Base-by-base conservation (phyloP, 1,140 invertebrate genomes). In the Lithobius niger region DNA sequence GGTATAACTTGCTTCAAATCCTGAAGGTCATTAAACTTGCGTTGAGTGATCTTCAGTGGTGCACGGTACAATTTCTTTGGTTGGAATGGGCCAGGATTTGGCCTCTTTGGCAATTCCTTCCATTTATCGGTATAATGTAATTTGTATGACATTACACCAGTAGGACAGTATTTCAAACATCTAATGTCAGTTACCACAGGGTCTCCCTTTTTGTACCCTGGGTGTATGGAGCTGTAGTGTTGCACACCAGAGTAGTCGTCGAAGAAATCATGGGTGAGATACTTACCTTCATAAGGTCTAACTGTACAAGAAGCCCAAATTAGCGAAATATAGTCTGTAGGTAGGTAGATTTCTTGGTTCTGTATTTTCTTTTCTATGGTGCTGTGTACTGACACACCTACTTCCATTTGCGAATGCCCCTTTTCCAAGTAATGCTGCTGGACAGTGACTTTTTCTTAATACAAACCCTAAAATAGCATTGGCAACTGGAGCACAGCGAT, bases 391-490 rank as follows among this genome's bases (percentile, higher is more conserved):
- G 57, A 57, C n/a, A n/a, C n/a, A 55, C 70, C 66, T 31, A 36
- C 55, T 53, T 71, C 67, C 67, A 70, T 69, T 57, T 69, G 64
- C 6, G 67, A 67, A 55, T 71, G 68, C 15, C 67, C 68, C 48
- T 63, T 64, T 51, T 62, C 66, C 6, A 72, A 60, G 58, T 58
- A 70, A 45, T 69, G 69, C 53, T 70, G 69, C 42, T 43, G 44
- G 27, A 71, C 63, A 21, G 52, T 62, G 50, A 67, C 51, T 48
- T 27, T 58, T 52, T 43, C 54, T 44, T n/a, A 55, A 36, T 28
- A 59, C 52, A 27, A 64, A 60, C 53, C 59, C 31, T 3, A 64
- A 47, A 25, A 69, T 55, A n/a, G 64, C 65, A 55, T 67, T 68
- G 16, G 66, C 61, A 31, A 70, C 6, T 4, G 60, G 60, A 10